A percentile compares a stretch with the other conserved stretches of the same genome.
These are phyloP conservation scores for Sebastes steindachneri DNA, from an alignment of 2,797 vertebrate genomes.

Conservation along the genomic window DNA sequence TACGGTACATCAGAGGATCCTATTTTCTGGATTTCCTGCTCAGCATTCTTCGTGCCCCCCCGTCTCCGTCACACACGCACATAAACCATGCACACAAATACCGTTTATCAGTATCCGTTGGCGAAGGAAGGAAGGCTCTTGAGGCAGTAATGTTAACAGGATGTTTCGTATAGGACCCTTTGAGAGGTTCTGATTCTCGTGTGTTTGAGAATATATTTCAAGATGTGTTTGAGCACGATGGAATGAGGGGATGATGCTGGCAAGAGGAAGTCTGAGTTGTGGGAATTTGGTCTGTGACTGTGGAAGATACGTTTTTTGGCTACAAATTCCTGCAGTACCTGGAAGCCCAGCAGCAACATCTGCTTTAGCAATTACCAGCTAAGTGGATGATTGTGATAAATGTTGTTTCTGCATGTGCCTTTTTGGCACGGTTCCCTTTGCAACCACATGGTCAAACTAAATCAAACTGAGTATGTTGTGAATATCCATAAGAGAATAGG, in stretches of 20 bases:
- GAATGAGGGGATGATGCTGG: conserved; percentile 47
- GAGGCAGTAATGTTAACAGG: conserved; percentile 72
- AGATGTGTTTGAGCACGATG: conserved; percentile 60
- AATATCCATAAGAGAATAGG: conserved; percentile 5
- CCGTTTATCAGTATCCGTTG: conserved; percentile 43
- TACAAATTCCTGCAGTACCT: conserved; percentile 42
- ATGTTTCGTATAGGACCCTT: conserved; percentile 59
- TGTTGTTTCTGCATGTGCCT: conserved; percentile 36
- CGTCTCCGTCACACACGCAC: neutral
- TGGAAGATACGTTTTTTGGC: conserved; percentile 47
- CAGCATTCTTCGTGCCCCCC: neutral
- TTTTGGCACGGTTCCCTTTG: conserved; percentile 25
- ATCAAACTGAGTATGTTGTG: neutral
- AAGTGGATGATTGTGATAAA: conserved; percentile 60
- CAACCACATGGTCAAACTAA: conserved; percentile 8
- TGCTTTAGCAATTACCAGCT: conserved; percentile 59
- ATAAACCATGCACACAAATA: conserved; percentile 6
- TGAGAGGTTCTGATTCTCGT: conserved; percentile 53
- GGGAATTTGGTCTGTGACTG: conserved; percentile 36
- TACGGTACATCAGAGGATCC: neutral
- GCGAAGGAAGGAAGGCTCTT: conserved; percentile 66
- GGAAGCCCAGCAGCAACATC: conserved; percentile 40
- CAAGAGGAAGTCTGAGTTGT: conserved; percentile 43
- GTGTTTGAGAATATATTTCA: conserved; percentile 74
- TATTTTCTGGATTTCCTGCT: conserved; percentile 8